Base-by-base conservation (phyloP, 2,888 invertebrate genomes). In the Argynnis bischoffii region DNA sequence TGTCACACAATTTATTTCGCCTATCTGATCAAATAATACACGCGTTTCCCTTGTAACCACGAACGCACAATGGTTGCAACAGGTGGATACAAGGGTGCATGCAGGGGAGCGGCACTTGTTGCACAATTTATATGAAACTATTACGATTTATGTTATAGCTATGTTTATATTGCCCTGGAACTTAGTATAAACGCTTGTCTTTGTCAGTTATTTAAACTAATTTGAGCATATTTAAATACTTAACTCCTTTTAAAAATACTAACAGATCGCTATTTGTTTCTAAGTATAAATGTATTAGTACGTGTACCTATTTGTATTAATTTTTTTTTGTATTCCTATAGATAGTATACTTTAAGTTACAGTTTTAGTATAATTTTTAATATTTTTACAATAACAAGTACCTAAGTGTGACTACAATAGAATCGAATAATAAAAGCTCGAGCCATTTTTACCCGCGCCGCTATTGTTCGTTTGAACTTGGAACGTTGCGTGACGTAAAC, bases 401-500 rank as follows among this genome's bases (percentile, higher is more conserved):
- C 51, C 59, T 31, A 48, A 59, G 31, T 70, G 72, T 70, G 75
- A 73, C 72, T 79, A 89, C 89, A 90, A 90, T 89, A 79, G 86
- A 81, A 73, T 76, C 72, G 75, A 79, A 82, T 83, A 90, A 90
- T 89, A 90, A 91, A 91, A 90, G 90, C 90, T 90, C 87, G 83
- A 81, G 83, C 90, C 90, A 88, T 91, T 89, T 90, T 87, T 83
- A 86, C 87, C 77, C 82, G 74, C 78, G 75, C 86, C 35, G 54
- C 69, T 81, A 90, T 91, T 90, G 90, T 92, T 90, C 80, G 81
- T 84, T 88, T 88, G 90, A 91, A 89, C 89, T 88, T 91, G 90
- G 90, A 80, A 85, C 86, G 86, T 88, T 83, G 88, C 85, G 84
- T 91, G 90, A 89, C 90, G 89, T 83, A 79, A 78, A 76, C 81